Percentiles rank a stretch among this genome's conserved stretches.
Evolutionary conservation across 1,140 invertebrate genomes (phyloP).

Genomic region (Lutraria rhynchaena): DNA sequence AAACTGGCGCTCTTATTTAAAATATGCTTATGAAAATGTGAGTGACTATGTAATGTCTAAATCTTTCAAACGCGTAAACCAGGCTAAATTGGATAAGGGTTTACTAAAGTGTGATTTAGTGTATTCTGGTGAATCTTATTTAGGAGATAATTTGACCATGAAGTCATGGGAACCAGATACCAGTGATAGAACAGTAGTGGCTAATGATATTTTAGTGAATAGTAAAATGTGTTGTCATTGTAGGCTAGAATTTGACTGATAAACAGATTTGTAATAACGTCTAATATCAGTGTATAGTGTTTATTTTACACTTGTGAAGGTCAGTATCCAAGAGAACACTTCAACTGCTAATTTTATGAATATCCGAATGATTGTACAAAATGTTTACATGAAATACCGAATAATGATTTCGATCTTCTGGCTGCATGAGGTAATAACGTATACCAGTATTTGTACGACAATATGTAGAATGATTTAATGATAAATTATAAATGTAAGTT

Average conservation of each 20-base stretch:
- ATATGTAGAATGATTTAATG: too few relatives aligned
- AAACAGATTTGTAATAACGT: background rate
- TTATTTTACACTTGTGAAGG: too few relatives aligned
- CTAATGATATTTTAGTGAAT: background rate
- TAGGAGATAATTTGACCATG: slow-evolving; percentile 32
- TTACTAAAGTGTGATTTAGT: slow-evolving; percentile 4
- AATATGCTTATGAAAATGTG: slow-evolving; percentile 32
- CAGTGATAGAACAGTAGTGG: background rate
- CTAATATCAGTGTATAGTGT: too few relatives aligned
- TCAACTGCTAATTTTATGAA: too few relatives aligned
- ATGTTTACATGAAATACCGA: too few relatives aligned
- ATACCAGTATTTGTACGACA: too few relatives aligned
- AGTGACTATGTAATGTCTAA: slow-evolving; percentile 1
- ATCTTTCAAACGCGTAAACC: background rate
- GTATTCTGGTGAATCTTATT: slow-evolving; percentile 10
- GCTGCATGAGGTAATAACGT: too few relatives aligned
- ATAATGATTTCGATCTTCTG: too few relatives aligned
- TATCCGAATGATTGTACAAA: too few relatives aligned
- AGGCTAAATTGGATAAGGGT: background rate
- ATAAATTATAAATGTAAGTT: too few relatives aligned
- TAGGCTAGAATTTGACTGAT: background rate
- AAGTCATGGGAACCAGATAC: slow-evolving; percentile 24
- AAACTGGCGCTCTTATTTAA: slow-evolving; percentile 37
- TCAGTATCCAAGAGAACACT: too few relatives aligned
- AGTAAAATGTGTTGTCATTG: background rate